Evolutionary conservation across 2,888 invertebrate species (phyloP).

Genomic region (Diloba caeruleocephala): DNA sequence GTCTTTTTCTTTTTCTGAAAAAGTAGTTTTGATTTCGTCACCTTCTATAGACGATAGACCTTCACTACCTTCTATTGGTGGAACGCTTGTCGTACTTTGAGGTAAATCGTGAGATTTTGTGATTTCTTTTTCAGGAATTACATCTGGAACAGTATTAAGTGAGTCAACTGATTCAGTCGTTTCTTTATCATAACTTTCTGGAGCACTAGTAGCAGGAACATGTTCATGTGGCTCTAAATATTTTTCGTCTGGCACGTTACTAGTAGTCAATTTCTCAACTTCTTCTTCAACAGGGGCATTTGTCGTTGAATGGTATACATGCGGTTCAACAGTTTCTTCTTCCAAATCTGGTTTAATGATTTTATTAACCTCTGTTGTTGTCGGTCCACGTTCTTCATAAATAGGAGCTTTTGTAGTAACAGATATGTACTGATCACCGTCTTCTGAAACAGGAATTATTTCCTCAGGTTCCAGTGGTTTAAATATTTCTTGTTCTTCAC

Average conservation of each 20-base stretch:
- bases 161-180: constrained; percentile 47
- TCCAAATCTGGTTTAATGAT: constrained; percentile 15
- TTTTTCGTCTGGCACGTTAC: constrained; percentile 10
- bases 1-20: constrained; percentile 17
- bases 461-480: constrained; percentile 49
- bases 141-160: constrained; percentile 49
- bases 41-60: constrained; percentile 7
- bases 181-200: constrained; percentile 33
- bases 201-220: constrained; percentile 12
- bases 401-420: constrained; percentile 36
- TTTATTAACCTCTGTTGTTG: constrained; percentile 30
- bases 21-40: constrained; percentile 15
- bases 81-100: constrained; percentile 19
- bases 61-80: constrained; percentile 25
- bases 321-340: constrained; percentile 20
- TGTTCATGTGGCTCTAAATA: constrained; percentile 20
- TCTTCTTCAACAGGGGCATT: constrained; percentile 23
- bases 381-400: constrained; percentile 24
- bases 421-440: constrained; percentile 42
- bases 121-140: constrained; percentile 36
- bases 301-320: constrained; percentile 27
- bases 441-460: constrained; percentile 49
- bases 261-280: constrained; percentile 30
- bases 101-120: constrained; percentile 24
- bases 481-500: constrained; percentile 65